Evolutionary conservation across 1,140 invertebrate genomes (phyloP).

Genomic region (Philotrypesis tridentata): DNA sequence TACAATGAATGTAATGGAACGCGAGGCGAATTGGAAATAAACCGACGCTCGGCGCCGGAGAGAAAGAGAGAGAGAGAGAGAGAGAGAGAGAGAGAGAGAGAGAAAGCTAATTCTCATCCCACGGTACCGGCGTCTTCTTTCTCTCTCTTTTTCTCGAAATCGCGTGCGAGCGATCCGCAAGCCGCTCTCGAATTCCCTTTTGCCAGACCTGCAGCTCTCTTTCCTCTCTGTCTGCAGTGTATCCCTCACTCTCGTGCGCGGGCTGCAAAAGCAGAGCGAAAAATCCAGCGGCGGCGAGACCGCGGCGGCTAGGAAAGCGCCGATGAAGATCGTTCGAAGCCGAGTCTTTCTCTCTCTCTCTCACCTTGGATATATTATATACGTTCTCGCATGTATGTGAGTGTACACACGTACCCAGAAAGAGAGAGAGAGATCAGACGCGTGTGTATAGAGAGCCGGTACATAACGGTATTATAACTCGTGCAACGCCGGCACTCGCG

Average conservation of each 20-base stretch:
- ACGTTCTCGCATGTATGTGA: no score
- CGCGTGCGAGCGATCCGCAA: conserved; percentile 7
- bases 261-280: conserved; percentile 16
- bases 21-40: no score
- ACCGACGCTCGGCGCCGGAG: no score
- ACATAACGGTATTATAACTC: conserved; percentile 28
- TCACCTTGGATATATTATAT: background rate
- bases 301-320: background rate
- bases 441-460: background rate
- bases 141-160: background rate
- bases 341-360: background rate
- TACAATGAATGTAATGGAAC: no score
- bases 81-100: background rate
- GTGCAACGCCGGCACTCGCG: background rate
- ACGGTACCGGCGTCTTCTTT: background rate
- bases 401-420: background rate
- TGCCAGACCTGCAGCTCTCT: background rate
- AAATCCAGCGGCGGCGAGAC: background rate
- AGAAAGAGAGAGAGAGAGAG: no score
- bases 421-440: background rate
- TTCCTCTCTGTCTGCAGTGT: no score
- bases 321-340: background rate
- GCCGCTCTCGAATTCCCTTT: background rate
- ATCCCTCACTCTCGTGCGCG: no score
- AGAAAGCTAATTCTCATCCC: background rate